Percentiles rank a stretch among this genome's conserved stretches.
Conservation (phyloP, 2,888 invertebrate genomes). For the Iphiclides podalirius region DNA sequence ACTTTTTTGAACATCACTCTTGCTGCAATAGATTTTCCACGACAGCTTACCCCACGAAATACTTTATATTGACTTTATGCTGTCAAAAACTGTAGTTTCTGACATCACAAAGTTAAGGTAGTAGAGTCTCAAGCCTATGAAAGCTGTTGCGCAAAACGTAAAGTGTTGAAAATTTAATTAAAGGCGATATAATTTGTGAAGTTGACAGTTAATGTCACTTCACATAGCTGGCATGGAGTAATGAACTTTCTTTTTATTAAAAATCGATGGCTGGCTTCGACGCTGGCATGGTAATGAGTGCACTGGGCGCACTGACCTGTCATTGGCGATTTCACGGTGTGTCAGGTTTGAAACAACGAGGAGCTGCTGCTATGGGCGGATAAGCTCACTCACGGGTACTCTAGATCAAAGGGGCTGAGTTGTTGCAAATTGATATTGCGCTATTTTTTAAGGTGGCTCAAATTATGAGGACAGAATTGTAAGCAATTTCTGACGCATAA, state of each 20-base stretch:
- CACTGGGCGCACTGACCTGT: slow-evolving; percentile 64
- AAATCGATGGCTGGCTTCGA: slow-evolving; percentile 16
- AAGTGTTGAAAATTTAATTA: too few relatives aligned
- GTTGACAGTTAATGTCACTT: neutral
- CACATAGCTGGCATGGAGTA: neutral
- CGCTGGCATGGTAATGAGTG: slow-evolving; percentile 39
- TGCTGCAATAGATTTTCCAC: too few relatives aligned
- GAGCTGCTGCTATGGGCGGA: slow-evolving; percentile 19
- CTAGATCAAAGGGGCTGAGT: slow-evolving; percentile 32
- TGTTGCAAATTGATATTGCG: slow-evolving; percentile 20
- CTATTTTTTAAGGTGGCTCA: neutral
- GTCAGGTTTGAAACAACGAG: slow-evolving; percentile 53
- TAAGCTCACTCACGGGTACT: slow-evolving; percentile 23
- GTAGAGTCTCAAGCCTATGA: too few relatives aligned
- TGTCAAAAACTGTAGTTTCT: too few relatives aligned
- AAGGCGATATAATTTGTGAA: too few relatives aligned
- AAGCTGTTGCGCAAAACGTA: too few relatives aligned
- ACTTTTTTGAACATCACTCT: too few relatives aligned
- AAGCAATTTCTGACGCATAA: too few relatives aligned
- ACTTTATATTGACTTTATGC: too few relatives aligned
- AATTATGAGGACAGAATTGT: neutral
- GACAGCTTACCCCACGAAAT: too few relatives aligned
- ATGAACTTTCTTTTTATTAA: slow-evolving; percentile 19
- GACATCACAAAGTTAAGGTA: too few relatives aligned
- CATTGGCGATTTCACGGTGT: slow-evolving; percentile 61